Conservation (phyloP, 2,113 vertebrate genomes). For the Emydura subglobosa region DNA sequence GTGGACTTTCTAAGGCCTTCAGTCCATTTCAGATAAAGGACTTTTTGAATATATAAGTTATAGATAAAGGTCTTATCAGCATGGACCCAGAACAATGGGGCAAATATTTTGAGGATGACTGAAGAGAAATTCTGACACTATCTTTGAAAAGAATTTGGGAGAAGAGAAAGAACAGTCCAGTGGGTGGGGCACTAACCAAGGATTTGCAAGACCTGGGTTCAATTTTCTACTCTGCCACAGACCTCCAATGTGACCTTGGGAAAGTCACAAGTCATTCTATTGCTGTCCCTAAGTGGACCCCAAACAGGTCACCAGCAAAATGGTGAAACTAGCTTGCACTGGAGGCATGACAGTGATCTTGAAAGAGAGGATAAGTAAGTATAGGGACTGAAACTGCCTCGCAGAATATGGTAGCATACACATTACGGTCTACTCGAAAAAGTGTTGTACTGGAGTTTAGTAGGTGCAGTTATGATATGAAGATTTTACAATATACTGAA, state of each 20-base stretch:
- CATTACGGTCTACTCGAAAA: neutral
- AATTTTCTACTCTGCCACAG: neutral
- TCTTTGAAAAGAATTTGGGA: no score
- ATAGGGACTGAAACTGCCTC: neutral
- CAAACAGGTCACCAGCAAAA: no score
- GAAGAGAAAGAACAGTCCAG: neutral
- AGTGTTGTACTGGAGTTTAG: neutral
- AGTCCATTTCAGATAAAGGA: neutral
- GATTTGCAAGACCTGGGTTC: neutral
- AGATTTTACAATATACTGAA: neutral
- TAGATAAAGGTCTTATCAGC: neutral
- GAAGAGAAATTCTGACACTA: neutral
- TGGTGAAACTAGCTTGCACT: no score
- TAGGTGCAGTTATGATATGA: neutral
- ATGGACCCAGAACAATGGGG: neutral
- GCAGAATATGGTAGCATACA: neutral
- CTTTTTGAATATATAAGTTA: neutral
- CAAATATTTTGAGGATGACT: neutral
- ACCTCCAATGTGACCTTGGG: neutral
- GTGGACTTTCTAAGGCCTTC: neutral
- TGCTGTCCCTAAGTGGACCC: no score
- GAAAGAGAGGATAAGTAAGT: no score
- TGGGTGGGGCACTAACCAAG: no score
- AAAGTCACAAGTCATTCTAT: no score
- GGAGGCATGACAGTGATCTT: no score